phyloP scores from a whole-genome alignment of 2,113 vertebrate genomes.

The Odobenus rosmarus region DNA sequence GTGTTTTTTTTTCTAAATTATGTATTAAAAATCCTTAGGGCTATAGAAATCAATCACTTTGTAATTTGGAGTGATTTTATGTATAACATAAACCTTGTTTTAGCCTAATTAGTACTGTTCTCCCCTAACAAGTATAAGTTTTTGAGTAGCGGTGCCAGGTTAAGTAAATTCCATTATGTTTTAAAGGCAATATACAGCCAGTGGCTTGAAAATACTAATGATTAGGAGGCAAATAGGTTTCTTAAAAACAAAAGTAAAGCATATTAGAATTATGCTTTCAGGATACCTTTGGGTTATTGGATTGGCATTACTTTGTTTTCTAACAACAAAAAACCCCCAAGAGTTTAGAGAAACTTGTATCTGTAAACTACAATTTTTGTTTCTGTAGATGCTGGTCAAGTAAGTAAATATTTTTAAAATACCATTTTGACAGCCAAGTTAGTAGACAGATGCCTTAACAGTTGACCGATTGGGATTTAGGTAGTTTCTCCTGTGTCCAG shows the following conservation, averaged over 20 bases:
- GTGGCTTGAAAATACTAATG: slow-evolving; percentile 33
- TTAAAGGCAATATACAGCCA: background rate
- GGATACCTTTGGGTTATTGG: slow-evolving; percentile 20
- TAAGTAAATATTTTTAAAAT: background rate
- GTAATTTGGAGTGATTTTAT: slow-evolving; percentile 60
- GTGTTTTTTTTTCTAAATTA: slow-evolving; percentile 59
- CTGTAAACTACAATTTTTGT: background rate
- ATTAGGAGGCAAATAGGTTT: slow-evolving; percentile 52
- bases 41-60: slow-evolving; percentile 46
- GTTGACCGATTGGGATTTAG: background rate
- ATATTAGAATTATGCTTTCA: background rate
- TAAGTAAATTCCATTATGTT: slow-evolving; percentile 4
- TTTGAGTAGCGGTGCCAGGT: slow-evolving; percentile 40
- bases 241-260: background rate
- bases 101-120: slow-evolving; percentile 44
- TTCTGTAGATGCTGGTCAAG: no score
- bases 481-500: background rate
- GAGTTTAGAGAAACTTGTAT: slow-evolving; percentile 29
- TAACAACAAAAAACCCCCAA: background rate
- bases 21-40: slow-evolving; percentile 62
- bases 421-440: background rate
- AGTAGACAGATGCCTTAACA: slow-evolving; percentile 17
- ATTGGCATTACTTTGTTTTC: slow-evolving; percentile 43
- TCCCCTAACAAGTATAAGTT: background rate
- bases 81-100: background rate